These are phyloP conservation scores for Mellilla xanthometata DNA, from an alignment of 2,888 invertebrate species.

Conservation along the genomic window DNA sequence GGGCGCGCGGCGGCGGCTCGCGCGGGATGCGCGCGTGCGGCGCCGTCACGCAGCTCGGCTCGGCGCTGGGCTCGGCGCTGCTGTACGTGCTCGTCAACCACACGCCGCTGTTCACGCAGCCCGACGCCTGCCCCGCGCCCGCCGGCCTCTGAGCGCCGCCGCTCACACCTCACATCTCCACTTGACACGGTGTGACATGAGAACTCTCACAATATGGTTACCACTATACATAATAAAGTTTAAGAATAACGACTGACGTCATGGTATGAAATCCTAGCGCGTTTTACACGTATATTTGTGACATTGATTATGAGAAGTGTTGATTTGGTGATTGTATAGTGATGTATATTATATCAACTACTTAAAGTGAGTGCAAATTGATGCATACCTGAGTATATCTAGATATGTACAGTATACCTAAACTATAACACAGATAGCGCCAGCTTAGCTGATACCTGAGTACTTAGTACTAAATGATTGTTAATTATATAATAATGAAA, in stretches of 20 bases:
- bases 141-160: slow-evolving; percentile 4
- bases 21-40: slow-evolving; percentile 90
- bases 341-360: too few relatives aligned
- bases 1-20: slow-evolving; percentile 88
- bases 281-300: too few relatives aligned
- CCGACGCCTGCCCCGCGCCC: slow-evolving; percentile 51
- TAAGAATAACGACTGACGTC: too few relatives aligned
- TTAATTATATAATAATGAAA: not conserved
- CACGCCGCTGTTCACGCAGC: slow-evolving; percentile 80
- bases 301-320: too few relatives aligned
- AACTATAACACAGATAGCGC: too few relatives aligned
- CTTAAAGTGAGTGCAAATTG: too few relatives aligned
- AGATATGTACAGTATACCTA: too few relatives aligned
- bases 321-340: too few relatives aligned
- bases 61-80: slow-evolving; percentile 87
- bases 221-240: too few relatives aligned
- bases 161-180: not conserved
- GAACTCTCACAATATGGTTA: too few relatives aligned
- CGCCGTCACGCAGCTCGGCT: slow-evolving; percentile 89
- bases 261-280: too few relatives aligned
- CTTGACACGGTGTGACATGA: not conserved
- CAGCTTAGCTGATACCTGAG: not conserved
- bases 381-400: too few relatives aligned
- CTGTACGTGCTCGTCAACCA: slow-evolving; percentile 88
- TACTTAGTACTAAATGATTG: not conserved